Conservation (phyloP, 2,113 vertebrate species). For the Telmatochromis brichardi region DNA sequence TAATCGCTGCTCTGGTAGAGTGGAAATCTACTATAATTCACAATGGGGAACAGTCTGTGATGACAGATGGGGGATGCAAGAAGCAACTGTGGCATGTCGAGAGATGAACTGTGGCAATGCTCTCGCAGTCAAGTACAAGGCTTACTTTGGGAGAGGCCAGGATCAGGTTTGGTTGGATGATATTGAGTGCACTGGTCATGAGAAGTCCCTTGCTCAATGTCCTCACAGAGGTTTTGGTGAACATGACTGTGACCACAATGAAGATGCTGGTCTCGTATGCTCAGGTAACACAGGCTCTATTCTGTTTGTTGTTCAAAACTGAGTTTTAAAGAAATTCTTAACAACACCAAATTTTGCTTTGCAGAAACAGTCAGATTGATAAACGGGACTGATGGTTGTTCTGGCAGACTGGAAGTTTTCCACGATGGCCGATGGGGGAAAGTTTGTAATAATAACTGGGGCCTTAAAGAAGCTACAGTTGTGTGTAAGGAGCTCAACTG, state of each 20-base stretch:
- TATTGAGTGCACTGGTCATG: conserved; percentile 43
- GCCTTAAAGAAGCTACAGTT: neutral
- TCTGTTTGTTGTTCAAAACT: neutral
- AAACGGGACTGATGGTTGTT: conserved; percentile 48
- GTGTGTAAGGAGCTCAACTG: conserved; percentile 57
- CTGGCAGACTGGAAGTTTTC: conserved; percentile 55
- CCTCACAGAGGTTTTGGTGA: conserved; percentile 46
- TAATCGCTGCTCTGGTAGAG: conserved; percentile 43
- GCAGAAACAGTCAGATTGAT: conserved; percentile 35
- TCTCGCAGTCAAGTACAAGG: conserved; percentile 17
- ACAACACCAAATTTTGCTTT: neutral
- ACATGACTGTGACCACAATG: conserved; percentile 53
- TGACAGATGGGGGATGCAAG: conserved; percentile 56
- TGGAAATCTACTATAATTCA: conserved; percentile 41
- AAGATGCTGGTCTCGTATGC: conserved; percentile 55
- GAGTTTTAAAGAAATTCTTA: neutral
- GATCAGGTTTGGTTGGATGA: conserved; percentile 55
- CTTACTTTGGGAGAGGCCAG: conserved; percentile 35
- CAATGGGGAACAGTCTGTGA: conserved; percentile 63
- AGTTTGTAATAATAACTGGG: conserved; percentile 52
- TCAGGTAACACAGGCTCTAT: conserved; percentile 30
- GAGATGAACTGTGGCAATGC: conserved; percentile 49
- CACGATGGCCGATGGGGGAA: conserved; percentile 22
- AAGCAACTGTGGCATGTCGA: conserved; percentile 39
- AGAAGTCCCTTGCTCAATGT: conserved; percentile 47